A percentile compares a stretch with the other conserved stretches of the same genome.
Conservation (phyloP, 1,140 invertebrate genomes). For the Drosophila sproati region DNA sequence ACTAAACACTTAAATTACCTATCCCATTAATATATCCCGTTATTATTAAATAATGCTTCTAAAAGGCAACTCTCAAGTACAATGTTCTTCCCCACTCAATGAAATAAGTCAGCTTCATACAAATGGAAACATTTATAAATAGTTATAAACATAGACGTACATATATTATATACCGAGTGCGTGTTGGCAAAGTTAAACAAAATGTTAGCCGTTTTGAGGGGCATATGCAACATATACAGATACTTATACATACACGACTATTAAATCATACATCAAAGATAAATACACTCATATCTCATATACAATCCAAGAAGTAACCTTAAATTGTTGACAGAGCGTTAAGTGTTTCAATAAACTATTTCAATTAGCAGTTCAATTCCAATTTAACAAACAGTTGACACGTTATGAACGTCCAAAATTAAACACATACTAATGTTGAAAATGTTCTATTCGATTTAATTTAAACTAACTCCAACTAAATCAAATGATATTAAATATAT, state of each 20-base stretch:
- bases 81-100: slow-evolving; percentile 60
- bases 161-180: slow-evolving; percentile 14
- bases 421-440: slow-evolving; percentile 9
- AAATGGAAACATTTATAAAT: slow-evolving; percentile 24
- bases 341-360: slow-evolving; percentile 61
- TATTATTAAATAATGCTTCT: slow-evolving; percentile 9
- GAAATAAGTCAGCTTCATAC: slow-evolving; percentile 34
- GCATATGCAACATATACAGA: slow-evolving; percentile 12
- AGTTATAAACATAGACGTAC: slow-evolving; percentile 14
- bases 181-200: not conserved
- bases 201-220: slow-evolving; percentile 7
- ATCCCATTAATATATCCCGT: slow-evolving; percentile 22
- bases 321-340: slow-evolving; percentile 52
- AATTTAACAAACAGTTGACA: slow-evolving; percentile 39
- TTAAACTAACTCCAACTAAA: slow-evolving; percentile 57
- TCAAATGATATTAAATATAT: slow-evolving; percentile 60
- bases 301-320: slow-evolving; percentile 47
- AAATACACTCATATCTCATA: slow-evolving; percentile 8
- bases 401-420: slow-evolving; percentile 38
- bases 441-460: slow-evolving; percentile 61
- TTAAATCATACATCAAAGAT: slow-evolving; percentile 12
- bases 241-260: slow-evolving; percentile 14
- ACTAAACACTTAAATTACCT: slow-evolving; percentile 38
- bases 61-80: slow-evolving; percentile 35
- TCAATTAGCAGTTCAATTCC: slow-evolving; percentile 52